Conservation (phyloP, 2,113 vertebrate genomes). For the Etia nguti region DNA sequence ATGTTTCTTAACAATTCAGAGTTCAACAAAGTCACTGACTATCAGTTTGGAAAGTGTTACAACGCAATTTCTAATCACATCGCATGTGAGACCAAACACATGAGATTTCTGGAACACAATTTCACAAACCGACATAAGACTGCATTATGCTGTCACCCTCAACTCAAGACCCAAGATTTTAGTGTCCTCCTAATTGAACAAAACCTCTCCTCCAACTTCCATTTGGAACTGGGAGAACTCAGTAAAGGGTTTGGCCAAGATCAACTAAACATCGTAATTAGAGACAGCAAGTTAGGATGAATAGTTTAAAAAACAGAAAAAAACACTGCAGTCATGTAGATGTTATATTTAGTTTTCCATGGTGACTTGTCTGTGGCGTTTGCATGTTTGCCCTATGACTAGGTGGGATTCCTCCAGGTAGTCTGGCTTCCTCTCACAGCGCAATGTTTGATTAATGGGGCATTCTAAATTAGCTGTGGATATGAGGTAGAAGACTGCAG, state of each 20-base stretch:
- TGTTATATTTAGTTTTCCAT: background rate
- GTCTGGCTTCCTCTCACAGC: background rate
- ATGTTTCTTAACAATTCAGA: background rate
- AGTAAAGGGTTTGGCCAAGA: background rate
- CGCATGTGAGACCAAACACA: background rate
- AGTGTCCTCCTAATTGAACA: accelerated
- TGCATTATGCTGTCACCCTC: background rate
- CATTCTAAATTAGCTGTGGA: background rate
- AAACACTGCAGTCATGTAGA: background rate
- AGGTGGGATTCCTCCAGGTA: background rate
- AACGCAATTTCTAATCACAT: background rate
- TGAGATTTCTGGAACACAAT: background rate
- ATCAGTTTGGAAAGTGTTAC: background rate
- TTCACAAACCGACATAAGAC: background rate
- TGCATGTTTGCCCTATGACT: background rate
- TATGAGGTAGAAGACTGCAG: background rate
- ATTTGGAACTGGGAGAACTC: background rate
- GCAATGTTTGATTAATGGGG: background rate
- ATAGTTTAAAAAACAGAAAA: background rate
- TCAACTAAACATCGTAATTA: background rate
- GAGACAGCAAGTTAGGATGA: background rate
- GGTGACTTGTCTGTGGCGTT: background rate
- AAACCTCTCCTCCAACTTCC: background rate
- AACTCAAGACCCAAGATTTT: background rate
- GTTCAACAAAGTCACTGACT: background rate